Evolutionary conservation across 2,113 vertebrate species (phyloP).

Genomic region (Piprites chloris): DNA sequence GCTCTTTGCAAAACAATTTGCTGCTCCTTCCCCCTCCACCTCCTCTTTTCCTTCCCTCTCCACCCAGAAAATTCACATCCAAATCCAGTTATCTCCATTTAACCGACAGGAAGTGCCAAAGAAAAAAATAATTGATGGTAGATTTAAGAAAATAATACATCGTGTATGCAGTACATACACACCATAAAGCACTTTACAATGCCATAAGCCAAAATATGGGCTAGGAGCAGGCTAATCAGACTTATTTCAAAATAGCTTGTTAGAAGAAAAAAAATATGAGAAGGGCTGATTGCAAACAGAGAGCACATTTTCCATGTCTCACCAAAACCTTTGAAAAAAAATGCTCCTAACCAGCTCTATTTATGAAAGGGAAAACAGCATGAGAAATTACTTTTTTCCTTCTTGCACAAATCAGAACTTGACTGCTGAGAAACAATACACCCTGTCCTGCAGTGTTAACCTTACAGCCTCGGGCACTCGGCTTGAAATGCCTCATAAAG

Average conservation of each 20-base stretch:
- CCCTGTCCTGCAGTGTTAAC: neutral
- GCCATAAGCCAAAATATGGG: neutral
- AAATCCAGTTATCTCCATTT: constrained; percentile 12
- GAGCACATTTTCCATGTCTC: neutral
- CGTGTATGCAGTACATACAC: neutral
- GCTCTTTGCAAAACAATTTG: constrained; percentile 16
- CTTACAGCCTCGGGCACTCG: neutral
- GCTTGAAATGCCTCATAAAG: constrained; percentile 5
- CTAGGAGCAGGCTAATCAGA: neutral
- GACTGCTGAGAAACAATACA: neutral
- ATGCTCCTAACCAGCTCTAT: neutral
- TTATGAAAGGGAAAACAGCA: neutral
- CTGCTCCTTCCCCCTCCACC: constrained; percentile 13
- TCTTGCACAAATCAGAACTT: constrained; percentile 27
- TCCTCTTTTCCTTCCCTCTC: constrained; percentile 47
- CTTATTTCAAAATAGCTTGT: neutral
- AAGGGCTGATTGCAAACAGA: neutral
- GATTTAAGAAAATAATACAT: neutral
- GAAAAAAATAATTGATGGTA: neutral
- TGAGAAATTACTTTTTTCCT: neutral
- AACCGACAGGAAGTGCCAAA: neutral
- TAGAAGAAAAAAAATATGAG: neutral
- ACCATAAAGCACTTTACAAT: neutral
- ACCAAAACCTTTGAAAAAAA: neutral
- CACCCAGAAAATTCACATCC: constrained; percentile 14